A percentile compares a stretch with the other conserved stretches of the same genome.
Conservation (phyloP, 1,140 invertebrate species). For the Lutraria rhynchaena region DNA sequence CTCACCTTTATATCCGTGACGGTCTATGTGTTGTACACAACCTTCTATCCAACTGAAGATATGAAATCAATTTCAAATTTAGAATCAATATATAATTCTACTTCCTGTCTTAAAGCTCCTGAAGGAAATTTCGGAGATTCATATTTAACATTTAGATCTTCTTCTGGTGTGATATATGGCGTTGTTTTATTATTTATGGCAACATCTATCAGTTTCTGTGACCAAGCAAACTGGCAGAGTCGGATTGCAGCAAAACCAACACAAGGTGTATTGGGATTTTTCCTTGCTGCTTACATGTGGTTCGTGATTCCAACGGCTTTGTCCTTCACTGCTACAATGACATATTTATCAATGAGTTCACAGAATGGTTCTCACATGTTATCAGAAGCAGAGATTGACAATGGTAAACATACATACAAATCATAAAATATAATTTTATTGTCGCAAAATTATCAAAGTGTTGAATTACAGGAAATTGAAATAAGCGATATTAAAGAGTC, state of each 20-base stretch:
- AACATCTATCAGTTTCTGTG: slow-evolving; percentile 80
- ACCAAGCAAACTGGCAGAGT: slow-evolving; percentile 80
- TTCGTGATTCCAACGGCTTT: slow-evolving; percentile 79
- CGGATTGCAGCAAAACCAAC: slow-evolving; percentile 78
- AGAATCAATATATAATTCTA: slow-evolving; percentile 66
- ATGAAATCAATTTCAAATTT: slow-evolving; percentile 46
- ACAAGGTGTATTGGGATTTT: slow-evolving; percentile 79
- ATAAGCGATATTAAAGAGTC: no score
- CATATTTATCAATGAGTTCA: slow-evolving; percentile 68
- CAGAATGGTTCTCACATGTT: slow-evolving; percentile 67
- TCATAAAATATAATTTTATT: no score
- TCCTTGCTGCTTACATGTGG: slow-evolving; percentile 79
- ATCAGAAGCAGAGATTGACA: slow-evolving; percentile 67
- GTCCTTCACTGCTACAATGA: slow-evolving; percentile 76
- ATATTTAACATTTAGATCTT: slow-evolving; percentile 63
- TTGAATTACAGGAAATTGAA: no score
- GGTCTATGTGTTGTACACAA: slow-evolving; percentile 65
- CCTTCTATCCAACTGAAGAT: slow-evolving; percentile 49
- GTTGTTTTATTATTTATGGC: slow-evolving; percentile 70
- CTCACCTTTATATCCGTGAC: slow-evolving; percentile 78
- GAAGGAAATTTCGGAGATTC: slow-evolving; percentile 77
- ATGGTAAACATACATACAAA: slow-evolving; percentile 60
- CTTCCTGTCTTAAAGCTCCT: slow-evolving; percentile 70
- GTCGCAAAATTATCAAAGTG: no score
- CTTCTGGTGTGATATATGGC: slow-evolving; percentile 72